Conservation (phyloP, 2,797 vertebrate species). For the Tangara arthus region DNA sequence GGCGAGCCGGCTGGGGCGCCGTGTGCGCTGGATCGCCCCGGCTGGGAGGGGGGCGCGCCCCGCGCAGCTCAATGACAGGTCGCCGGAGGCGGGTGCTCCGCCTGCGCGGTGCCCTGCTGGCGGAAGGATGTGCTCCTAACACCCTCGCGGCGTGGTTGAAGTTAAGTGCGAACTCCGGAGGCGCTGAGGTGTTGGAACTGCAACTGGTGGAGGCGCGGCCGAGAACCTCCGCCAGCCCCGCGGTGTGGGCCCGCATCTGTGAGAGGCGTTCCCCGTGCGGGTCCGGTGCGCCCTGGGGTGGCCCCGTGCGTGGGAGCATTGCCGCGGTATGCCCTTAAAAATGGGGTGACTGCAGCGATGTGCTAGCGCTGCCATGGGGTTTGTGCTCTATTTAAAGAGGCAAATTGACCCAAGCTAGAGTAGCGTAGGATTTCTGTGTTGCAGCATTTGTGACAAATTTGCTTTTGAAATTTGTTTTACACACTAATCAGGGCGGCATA, state of each 20-base stretch:
- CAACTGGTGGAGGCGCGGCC: fast-evolving
- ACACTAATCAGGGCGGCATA: fast-evolving
- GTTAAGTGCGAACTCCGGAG: fast-evolving
- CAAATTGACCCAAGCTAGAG: no score
- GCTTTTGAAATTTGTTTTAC: not conserved
- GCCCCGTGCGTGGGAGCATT: not conserved
- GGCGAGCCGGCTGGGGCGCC: fast-evolving
- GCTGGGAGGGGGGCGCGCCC: no score
- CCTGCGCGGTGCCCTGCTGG: not conserved
- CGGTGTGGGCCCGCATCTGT: fast-evolving
- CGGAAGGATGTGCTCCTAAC: not conserved
- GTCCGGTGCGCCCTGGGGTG: fast-evolving
- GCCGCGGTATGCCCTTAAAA: no score
- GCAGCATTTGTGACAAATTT: not conserved
- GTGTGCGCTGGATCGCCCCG: fast-evolving
- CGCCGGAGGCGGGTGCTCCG: not conserved
- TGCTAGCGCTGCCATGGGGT: fast-evolving
- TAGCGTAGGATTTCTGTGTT: not conserved
- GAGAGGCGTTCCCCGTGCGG: fast-evolving
- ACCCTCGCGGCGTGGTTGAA: fast-evolving
- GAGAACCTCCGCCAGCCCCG: fast-evolving
- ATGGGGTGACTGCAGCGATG: fast-evolving
- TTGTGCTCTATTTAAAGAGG: no score
- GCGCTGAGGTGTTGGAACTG: fast-evolving
- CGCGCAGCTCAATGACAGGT: fast-evolving